Evolutionary conservation across 2,888 invertebrate species (phyloP), one percentile per base, ranked within the genome.

Genomic region (Napeogenes inachia): DNA sequence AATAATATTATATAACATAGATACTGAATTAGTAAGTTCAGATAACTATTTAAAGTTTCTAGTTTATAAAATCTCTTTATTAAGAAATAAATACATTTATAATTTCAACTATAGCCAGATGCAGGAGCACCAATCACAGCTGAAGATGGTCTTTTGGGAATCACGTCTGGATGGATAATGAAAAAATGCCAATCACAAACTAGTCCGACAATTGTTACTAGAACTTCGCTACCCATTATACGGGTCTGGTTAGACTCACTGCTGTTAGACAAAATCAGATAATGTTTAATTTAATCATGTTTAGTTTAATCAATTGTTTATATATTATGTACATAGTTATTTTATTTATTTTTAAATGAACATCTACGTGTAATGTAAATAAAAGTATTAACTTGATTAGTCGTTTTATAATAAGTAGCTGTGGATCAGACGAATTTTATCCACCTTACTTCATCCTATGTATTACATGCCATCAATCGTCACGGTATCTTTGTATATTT

Each of bases 51-150:
- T 13, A 4, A 21, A 13, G 3, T 45, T 13, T 46, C 42, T 42
- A 10, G 42, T 10, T 42, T 13, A 2, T n/a, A 4, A n/a, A 21
- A 42, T 21, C 4, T 21, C 6, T 21, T 38, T 54, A 13, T n/a
- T 38, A 13, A 54, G 1, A 12, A 54, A 47, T 32, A 33, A 30
- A 12, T 45, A 45, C 30, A 42, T 55, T 55, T 4, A 10, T 21
- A 4, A 35, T 30, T 45, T 63, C 30, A 45, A 35, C 45, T 56
- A 13, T 74, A 88, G 89, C 85, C 87, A 0, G 88, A 88, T 60
- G 74, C 76, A 8, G 90, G 89, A 13, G 87, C 89, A 0, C 89
- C 89, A 12, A 76, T 89, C n/a, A 65, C 85, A 6, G 81, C 83
- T 0, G 74, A 79, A 2, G 81, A 86, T 47, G 82, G 80, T 0